Percentiles rank a stretch among this genome's conserved stretches.
These are phyloP conservation scores for Edolisoma coerulescens DNA, from an alignment of 2,113 vertebrate genomes.

Conservation along the genomic window DNA sequence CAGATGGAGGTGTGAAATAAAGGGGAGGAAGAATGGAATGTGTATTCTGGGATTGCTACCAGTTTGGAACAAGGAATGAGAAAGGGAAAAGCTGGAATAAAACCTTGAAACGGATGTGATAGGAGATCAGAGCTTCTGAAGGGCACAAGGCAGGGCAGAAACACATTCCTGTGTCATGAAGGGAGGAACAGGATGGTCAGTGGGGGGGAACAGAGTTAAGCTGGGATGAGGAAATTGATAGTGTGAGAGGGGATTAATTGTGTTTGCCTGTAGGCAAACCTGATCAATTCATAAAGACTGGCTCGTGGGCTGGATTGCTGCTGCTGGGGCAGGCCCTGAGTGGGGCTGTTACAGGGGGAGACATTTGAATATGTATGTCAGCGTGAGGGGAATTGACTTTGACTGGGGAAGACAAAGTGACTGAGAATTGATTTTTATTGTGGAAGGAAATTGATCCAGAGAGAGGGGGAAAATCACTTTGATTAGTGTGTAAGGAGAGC, in stretches of 20 bases:
- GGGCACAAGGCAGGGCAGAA: not conserved
- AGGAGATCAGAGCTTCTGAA: not conserved
- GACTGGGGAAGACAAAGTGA: slow-evolving; percentile 55
- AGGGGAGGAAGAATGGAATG: not conserved
- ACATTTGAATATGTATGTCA: slow-evolving; percentile 33
- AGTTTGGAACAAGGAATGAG: not conserved
- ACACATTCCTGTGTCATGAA: fast-evolving
- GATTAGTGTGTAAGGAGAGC: not conserved
- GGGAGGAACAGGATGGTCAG: not conserved
- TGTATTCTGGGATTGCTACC: not conserved
- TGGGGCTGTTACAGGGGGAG: not conserved
- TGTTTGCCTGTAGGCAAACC: not conserved
- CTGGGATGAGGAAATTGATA: not conserved
- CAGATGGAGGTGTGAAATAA: not conserved
- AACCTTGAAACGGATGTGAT: not conserved
- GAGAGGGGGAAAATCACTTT: slow-evolving; percentile 6
- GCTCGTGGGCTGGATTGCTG: not conserved
- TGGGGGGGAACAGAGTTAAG: not conserved
- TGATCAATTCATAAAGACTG: not conserved
- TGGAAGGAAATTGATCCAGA: slow-evolving; percentile 43
- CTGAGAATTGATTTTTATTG: slow-evolving; percentile 59
- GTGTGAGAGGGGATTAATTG: slow-evolving; percentile 11
- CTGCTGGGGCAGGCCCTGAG: not conserved
- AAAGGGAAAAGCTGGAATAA: not conserved
- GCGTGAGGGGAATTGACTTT: slow-evolving; percentile 46